phyloP scores from a whole-genome alignment of 2,888 invertebrate genomes.

The Monochamus alternatus region DNA sequence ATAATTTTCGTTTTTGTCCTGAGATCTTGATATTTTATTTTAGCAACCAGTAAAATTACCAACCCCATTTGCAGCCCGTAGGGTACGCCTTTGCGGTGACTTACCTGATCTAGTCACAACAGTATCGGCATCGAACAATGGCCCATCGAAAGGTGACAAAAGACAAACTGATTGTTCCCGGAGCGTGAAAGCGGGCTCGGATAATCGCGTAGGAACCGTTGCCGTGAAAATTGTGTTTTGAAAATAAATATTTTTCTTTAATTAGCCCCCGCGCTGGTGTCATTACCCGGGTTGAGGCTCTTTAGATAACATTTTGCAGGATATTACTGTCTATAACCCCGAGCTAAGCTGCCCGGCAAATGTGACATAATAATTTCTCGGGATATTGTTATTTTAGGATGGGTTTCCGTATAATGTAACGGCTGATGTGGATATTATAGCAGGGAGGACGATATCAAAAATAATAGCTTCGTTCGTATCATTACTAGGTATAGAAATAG shows the following conservation, averaged over 20 bases:
- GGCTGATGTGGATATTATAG: constrained; percentile 6
- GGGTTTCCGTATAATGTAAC: constrained; percentile 18
- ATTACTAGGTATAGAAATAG: too few relatives aligned
- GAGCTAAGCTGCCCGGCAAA: constrained; percentile 31
- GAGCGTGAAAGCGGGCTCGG: constrained; percentile 52
- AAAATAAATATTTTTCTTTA: constrained; percentile 67
- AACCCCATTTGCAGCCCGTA: background rate
- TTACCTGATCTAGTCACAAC: constrained; percentile 49
- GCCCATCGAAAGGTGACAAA: constrained; percentile 56
- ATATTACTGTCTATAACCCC: constrained; percentile 52
- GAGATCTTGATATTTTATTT: too few relatives aligned
- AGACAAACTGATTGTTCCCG: constrained; percentile 59
- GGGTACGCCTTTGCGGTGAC: constrained; percentile 14
- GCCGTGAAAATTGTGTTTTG: constrained; percentile 60
- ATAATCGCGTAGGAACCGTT: constrained; percentile 47
- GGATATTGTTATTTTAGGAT: constrained; percentile 32
- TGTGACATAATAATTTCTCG: constrained; percentile 33
- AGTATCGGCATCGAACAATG: constrained; percentile 38
- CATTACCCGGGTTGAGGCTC: constrained; percentile 46
- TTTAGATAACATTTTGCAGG: constrained; percentile 49
- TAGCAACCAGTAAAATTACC: too few relatives aligned
- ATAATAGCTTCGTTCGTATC: background rate
- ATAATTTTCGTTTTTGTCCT: too few relatives aligned
- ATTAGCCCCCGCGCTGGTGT: constrained; percentile 56
- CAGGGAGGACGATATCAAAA: constrained; percentile 11